Percentiles rank a stretch among this genome's conserved stretches.
phyloP scores from a whole-genome alignment of 2,888 invertebrate species.

The Eristalinus sepulchralis region DNA sequence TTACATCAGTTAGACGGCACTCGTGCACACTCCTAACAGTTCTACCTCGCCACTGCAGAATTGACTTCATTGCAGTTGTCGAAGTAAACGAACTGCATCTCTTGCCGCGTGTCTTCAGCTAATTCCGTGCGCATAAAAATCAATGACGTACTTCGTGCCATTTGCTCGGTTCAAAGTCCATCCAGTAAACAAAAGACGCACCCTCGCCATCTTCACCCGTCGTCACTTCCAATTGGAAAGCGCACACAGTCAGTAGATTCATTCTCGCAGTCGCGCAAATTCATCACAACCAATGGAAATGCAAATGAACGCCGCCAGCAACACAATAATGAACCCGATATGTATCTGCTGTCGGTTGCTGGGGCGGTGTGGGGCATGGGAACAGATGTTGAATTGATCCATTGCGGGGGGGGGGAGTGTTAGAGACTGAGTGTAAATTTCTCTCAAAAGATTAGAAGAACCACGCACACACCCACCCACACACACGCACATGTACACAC shows the following conservation, averaged over 20 bases:
- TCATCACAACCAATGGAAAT: conserved; percentile 10
- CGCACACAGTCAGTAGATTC: background rate
- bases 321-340: conserved; percentile 46
- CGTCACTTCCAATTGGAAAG: background rate
- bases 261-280: background rate
- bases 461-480: background rate
- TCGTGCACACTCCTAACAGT: background rate
- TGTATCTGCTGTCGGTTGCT: conserved; percentile 30
- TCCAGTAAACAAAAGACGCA: background rate
- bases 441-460: background rate
- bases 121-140: background rate
- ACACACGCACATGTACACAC: background rate
- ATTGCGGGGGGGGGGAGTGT: background rate
- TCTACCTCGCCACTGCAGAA: background rate
- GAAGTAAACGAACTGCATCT: background rate
- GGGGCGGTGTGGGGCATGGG: background rate
- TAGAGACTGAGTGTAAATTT: background rate
- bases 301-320: conserved; percentile 37
- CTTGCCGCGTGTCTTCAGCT: background rate
- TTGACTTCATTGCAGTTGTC: background rate
- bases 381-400: conserved; percentile 31
- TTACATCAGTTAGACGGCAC: background rate
- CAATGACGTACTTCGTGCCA: conserved; percentile 19
- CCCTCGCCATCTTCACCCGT: background rate
- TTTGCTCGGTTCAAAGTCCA: conserved; percentile 36